Evolutionary conservation across 2,888 invertebrate species (phyloP).

Genomic region (Podabrus alpinus): DNA sequence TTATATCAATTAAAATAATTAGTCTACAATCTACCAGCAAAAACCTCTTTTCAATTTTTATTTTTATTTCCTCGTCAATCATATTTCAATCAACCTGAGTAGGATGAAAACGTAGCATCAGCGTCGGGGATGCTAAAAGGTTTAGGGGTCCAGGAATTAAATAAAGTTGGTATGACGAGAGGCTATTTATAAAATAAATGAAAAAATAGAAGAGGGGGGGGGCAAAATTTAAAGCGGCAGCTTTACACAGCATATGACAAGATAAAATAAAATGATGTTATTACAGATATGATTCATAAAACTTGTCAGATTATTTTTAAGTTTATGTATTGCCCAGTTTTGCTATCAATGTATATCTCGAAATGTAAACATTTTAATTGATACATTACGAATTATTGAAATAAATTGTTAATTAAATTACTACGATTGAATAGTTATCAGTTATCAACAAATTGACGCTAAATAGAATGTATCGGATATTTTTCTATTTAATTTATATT

Average conservation of each 20-base stretch:
- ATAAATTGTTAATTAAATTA: not conserved
- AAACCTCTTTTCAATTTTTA: not conserved
- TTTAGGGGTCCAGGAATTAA: no score
- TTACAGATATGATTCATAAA: not conserved
- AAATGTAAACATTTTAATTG: not conserved
- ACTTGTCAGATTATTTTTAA: not conserved
- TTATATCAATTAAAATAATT: not conserved
- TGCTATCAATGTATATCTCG: not conserved
- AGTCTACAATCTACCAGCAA: not conserved
- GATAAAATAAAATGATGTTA: not conserved
- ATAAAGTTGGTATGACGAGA: no score
- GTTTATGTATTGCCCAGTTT: not conserved
- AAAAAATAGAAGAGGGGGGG: not conserved
- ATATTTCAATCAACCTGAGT: no score
- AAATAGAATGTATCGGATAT: not conserved
- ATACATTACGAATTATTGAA: not conserved
- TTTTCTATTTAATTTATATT: not conserved
- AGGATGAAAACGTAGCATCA: not conserved
- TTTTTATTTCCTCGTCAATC: no score
- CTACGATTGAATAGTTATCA: not conserved
- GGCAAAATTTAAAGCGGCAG: not conserved
- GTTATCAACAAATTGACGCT: not conserved
- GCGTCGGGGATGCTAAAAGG: no score
- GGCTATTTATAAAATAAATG: no score
- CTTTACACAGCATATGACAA: not conserved